Evolutionary conservation across 2,888 invertebrate genomes (phyloP), one percentile per base, ranked within the genome.

Genomic region (Rhagium mordax): DNA sequence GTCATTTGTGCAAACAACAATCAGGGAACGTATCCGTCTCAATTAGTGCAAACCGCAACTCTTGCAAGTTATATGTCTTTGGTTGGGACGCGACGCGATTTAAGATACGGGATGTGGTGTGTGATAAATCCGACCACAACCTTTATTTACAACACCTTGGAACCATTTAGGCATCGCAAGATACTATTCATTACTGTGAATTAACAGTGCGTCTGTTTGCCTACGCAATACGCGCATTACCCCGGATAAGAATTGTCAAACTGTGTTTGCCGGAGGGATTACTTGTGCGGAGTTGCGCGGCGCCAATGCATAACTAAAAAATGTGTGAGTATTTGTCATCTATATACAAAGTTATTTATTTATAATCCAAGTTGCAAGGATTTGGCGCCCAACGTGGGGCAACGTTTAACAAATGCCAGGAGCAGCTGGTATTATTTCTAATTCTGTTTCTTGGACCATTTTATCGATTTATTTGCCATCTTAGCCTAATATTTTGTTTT

Each of bases 11-110:
- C 83, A 85, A 85, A 85, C 84, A 85, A 83, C 85, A 85, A 85
- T 85, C 84, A 84, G 81, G 79, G 80, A 83, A 83, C 84, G 84
- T 84, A 85, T 85, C 82, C 84, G 85, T 85, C 85, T 84, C 85
- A 85, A 85, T 85, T 85, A 85, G 84, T 78, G 78, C 78, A 70
- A 80, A 83, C 85, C 85, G 79, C 85, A 84, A 83, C 82, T 84
- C 83, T 81, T 82, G 82, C 82, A 83, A 84, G 84, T 82, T 84
- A 82, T 83, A 84, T 82, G 85, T 85, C 82, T 84, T 85, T 84
- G 84, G 84, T 83, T 80, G 82, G 81, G 79, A 81, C 81, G 72
- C 64, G 82, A 79, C 82, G 82, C 81, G 82, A 83, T 84, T 84
- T 81, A 78, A 83, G 82, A 84, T 82, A 78, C 77, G 76, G 75